Base-by-base conservation (phyloP, 2,888 invertebrate species). In the Archips crataeganus region DNA sequence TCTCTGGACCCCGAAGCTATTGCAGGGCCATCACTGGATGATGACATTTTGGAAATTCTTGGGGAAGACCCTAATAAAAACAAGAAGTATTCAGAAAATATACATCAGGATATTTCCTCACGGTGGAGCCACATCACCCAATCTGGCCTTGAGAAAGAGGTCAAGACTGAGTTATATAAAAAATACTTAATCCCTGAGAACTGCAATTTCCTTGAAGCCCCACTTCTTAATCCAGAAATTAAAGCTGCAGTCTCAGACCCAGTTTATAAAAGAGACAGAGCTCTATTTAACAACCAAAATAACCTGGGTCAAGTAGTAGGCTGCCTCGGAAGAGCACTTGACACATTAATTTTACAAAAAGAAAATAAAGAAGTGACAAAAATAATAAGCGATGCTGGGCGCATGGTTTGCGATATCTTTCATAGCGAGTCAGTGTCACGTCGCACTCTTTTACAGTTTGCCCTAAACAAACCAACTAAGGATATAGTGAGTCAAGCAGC, bases 1-100 rank as follows among this genome's bases (percentile, higher is more conserved):
- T 10, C 11, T 45, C 45, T 11, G 9, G 47, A 47, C 3, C 47
- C 47, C 54, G 61, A 60, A 15, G 67, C 51, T 63, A 45, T 62
- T 57, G 62, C 67, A 57, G 36, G 32, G 47, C 68, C 23, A 11
- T 39, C 45, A 47, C 47, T 23, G 47, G 47, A 47, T n/a, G 47
- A 47, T 3, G 13, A 47, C 2, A 47, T 47, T n/a, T 13, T 47
- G 1, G 47, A 47, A 47, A 13, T 47, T 13, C 47, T 47, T 11
- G 47, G 47, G 4, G 47, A 47, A 47, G 47, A 47, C 13, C 47
- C 47, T 11, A 47, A 47, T 4, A 47, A 47, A 47, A 47, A 47
- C 3, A 47, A 47, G 13, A 47, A 47, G 13, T 47, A 13, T 4
- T 9, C 47, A 3, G 47, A 47, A 4, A 47, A 47, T 13, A 47